These are phyloP conservation scores for Channa maculata DNA, from an alignment of 2,113 vertebrate genomes.

Conservation along the genomic window DNA sequence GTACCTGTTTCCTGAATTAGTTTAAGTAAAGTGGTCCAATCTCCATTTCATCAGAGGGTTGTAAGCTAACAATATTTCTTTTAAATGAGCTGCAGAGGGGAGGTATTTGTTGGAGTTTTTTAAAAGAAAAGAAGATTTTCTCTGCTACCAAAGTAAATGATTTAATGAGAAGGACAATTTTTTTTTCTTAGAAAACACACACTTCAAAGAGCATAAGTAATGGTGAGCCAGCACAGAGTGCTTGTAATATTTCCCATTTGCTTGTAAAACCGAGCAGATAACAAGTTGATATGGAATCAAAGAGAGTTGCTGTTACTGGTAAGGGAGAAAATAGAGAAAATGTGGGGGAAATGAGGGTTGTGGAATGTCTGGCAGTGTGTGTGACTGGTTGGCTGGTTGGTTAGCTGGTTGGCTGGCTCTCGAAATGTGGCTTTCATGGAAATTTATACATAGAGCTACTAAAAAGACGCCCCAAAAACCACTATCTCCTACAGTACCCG, in stretches of 20 bases:
- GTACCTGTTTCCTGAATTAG: background rate
- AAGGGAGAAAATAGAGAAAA: slow-evolving; percentile 40
- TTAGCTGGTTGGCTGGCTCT: slow-evolving; percentile 49
- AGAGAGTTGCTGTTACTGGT: slow-evolving; percentile 44
- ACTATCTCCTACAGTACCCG: slow-evolving; percentile 2
- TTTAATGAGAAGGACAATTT: slow-evolving; percentile 41
- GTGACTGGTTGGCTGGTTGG: slow-evolving; percentile 41
- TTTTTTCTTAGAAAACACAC: slow-evolving; percentile 32
- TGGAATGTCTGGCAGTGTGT: slow-evolving; percentile 56
- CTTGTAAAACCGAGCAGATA: slow-evolving; percentile 59
- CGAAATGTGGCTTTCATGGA: slow-evolving; percentile 55
- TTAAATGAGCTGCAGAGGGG: background rate
- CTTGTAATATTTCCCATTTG: slow-evolving; percentile 51
- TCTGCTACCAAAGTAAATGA: slow-evolving; percentile 27
- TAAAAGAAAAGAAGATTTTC: slow-evolving; percentile 20
- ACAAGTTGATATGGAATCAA: slow-evolving; percentile 61
- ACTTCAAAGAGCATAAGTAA: slow-evolving; percentile 68
- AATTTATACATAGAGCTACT: slow-evolving; percentile 56
- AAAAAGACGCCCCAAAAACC: slow-evolving; percentile 41
- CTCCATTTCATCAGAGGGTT: background rate
- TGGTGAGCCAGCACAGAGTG: slow-evolving; percentile 23
- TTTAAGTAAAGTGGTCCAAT: background rate
- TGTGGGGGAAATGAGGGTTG: slow-evolving; percentile 25
- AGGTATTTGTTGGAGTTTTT: slow-evolving; percentile 3
- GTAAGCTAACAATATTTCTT: background rate